phyloP scores from a whole-genome alignment of 2,113 vertebrate genomes.

The Pangasianodon hypophthalmus region DNA sequence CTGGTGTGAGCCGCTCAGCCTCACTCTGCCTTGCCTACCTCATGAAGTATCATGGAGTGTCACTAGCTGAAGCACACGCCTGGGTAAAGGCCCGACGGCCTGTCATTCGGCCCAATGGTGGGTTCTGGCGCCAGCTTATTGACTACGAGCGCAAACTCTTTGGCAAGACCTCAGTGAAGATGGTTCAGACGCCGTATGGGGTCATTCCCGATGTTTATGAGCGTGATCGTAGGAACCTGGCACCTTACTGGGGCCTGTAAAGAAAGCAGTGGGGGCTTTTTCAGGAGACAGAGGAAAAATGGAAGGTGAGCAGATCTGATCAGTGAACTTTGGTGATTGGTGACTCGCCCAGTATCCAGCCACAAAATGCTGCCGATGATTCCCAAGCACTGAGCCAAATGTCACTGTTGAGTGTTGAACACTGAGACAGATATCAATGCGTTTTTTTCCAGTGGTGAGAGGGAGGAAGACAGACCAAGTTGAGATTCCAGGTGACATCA shows the following conservation, averaged over 20 bases:
- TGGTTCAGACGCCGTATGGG: slow-evolving; percentile 95
- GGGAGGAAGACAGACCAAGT: slow-evolving; percentile 49
- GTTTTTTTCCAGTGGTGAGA: slow-evolving; percentile 33
- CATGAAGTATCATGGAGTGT: slow-evolving; percentile 94
- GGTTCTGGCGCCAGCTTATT: slow-evolving; percentile 97
- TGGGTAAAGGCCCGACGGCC: slow-evolving; percentile 95
- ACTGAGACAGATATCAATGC: slow-evolving; percentile 28
- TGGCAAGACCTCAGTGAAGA: slow-evolving; percentile 92
- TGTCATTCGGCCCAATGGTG: slow-evolving; percentile 91
- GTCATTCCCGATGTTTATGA: slow-evolving; percentile 91
- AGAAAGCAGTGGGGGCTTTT: neutral
- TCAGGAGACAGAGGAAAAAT: slow-evolving; percentile 21
- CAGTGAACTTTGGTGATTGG: neutral
- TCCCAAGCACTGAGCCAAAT: neutral
- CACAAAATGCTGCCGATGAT: neutral
- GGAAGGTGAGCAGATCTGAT: slow-evolving; percentile 36
- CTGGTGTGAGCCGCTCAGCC: slow-evolving; percentile 92
- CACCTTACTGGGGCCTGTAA: slow-evolving; percentile 93
- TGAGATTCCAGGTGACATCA: slow-evolving; percentile 42
- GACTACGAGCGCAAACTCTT: slow-evolving; percentile 96
- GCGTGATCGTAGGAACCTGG: slow-evolving; percentile 88
- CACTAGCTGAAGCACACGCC: slow-evolving; percentile 90
- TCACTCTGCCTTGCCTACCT: slow-evolving; percentile 96
- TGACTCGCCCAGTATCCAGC: slow-evolving; percentile 21
- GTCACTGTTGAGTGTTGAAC: slow-evolving; percentile 18